Base-by-base conservation (phyloP, 2,113 vertebrate genomes). In the Gymnarchus niloticus region DNA sequence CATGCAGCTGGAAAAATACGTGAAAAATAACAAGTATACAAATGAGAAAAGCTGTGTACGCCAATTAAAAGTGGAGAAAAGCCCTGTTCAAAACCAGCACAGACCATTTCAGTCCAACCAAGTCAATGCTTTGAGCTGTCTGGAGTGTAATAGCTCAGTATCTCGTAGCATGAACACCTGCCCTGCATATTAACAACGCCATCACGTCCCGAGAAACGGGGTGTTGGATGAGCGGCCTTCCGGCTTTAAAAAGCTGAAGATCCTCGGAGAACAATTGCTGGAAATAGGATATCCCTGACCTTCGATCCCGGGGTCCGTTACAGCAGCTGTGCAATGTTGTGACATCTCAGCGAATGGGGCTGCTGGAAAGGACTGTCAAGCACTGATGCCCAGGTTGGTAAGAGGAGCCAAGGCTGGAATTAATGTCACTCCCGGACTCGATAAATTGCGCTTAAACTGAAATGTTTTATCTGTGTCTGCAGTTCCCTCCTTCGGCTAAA, bases 181-280 rank as follows among this genome's bases (percentile, higher is more conserved):
- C 57, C 69, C 46, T 41, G 81, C 56, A 65, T 28, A 56, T 25
- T 76, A 77, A 85, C 25, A 41, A 56, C 14, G 33, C 44, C 2
- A 6, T 25, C 8, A 77, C 33, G 57, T 52, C 46, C 76, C 37
- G 59, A 83, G 85, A 86, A 83, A n/a, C 19, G 19, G 19, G 12
- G 17, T 9, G 19, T 46, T 4, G 19, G 6, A n/a, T 17, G 44
- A 81, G 41, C 73, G 59, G 77, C 41, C 33, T 51, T 86, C 56
- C 77, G 85, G 84, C 87, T 83, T 86, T 69, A 4, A 84, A 87
- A 88, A 87, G 89, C 88, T 87, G 90, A 89, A 91, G 89, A 89
- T 82, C 85, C 83, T 83, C 77, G 33, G 76, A 87, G 81, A 91
- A 93, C 90, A 94, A 93, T 92, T 81, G 89, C 8, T 90, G 92